Percentiles rank a stretch among this genome's conserved stretches.
These are phyloP conservation scores for Amazona vittata DNA, from an alignment of 2,113 vertebrate species.

Conservation along the genomic window DNA sequence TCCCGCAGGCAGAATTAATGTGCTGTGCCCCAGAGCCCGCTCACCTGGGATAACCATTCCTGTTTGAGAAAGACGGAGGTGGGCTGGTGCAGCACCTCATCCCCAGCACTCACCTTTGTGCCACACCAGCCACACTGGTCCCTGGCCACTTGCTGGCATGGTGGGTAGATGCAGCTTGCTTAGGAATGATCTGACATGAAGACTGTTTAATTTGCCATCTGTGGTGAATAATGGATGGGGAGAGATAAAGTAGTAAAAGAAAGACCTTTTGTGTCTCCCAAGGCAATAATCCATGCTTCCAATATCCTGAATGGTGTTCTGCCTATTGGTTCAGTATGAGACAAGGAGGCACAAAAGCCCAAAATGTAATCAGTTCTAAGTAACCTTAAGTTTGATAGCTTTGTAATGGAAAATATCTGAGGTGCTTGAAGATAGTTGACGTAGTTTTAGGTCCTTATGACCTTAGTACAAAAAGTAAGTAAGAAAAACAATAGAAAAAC, in stretches of 20 bases:
- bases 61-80: not conserved
- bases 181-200: not conserved
- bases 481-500: too few species aligned
- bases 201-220: not conserved
- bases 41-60: not conserved
- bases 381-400: too few species aligned
- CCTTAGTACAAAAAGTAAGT: too few species aligned
- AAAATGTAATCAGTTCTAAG: too few species aligned
- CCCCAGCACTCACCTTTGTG: not conserved
- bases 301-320: not conserved
- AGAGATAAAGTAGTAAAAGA: not conserved
- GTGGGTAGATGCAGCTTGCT: not conserved
- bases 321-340: not conserved
- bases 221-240: not conserved
- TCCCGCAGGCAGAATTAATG: not conserved
- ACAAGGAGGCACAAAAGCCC: too few species aligned
- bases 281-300: conserved; percentile 36
- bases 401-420: too few species aligned
- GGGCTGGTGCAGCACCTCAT: not conserved
- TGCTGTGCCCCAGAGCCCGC: not conserved
- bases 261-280: not conserved
- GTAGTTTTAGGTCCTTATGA: too few species aligned
- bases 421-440: too few species aligned
- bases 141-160: not conserved
- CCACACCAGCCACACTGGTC: not conserved